Evolutionary conservation across 2,797 vertebrate genomes (phyloP), one percentile per base, ranked within the genome.

Genomic region (Schizopygopsis pylzovi): DNA sequence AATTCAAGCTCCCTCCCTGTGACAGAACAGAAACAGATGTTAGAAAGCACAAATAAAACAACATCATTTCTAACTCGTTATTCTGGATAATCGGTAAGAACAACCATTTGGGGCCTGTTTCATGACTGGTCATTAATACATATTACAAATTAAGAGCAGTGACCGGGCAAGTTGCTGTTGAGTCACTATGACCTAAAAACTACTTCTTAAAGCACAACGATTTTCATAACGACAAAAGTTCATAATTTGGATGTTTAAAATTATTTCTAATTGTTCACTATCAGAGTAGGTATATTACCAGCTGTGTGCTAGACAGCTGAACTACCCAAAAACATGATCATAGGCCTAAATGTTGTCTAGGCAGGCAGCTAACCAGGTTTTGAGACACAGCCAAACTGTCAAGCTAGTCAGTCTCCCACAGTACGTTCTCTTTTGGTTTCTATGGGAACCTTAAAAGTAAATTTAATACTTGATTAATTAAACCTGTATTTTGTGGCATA

Each of bases 11-110:
- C 47, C 33, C 33, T 25, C 47, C 65, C 12, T 70, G 20, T 61
- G 39, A n/a, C 54, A 61, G n/a, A 82, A 45, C 49, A 59, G 67
- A 82, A 82, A 72, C 65, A 56, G 33, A 70, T 45, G 49, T 59
- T 20, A 45, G 59, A 80, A 47, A 65, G 7, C 3, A 65, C 3
- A 45, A 43, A 43, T 25, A 56, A 72, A 82, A 49, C 16, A 63
- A 63, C 4, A 2, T 81, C 65, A 41, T 70, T n/a, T 71, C 49
- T 20, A 56, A 54, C 13, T 63, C 41, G 6, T 49, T 33, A 77
- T 59, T n/a, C 33, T 22, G 75, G 18, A 76, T 10, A 70, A 81
- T 70, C 5, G 11, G 20, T 22, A 33, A 47, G n/a, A 73, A 73
- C 7, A 47, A 59, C 10, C 16, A 61, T 2, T 8, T 73, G 49